Percentiles rank a stretch among this genome's conserved stretches.
phyloP scores from a whole-genome alignment of 1,140 invertebrate genomes.

The Micrasema longulum region DNA sequence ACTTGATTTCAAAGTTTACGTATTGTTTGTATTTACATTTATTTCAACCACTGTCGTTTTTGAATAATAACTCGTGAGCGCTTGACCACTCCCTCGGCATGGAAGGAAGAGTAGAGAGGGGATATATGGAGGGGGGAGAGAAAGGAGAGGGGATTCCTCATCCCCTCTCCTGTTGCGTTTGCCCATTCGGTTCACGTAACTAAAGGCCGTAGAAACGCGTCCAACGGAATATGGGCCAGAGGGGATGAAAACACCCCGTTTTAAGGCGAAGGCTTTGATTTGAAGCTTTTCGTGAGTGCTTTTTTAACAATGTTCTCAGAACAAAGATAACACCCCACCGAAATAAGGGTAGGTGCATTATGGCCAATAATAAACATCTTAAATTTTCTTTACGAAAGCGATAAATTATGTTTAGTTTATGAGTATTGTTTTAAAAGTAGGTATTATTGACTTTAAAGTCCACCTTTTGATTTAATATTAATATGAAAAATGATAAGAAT shows the following conservation, averaged over 20 bases:
- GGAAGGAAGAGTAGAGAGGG: conserved; percentile 9
- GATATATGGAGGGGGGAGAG: conserved; percentile 4
- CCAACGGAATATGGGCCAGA: conserved; percentile 50
- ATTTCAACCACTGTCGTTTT: too few species aligned
- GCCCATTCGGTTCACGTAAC: conserved; percentile 51
- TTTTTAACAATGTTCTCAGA: conserved; percentile 53
- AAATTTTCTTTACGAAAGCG: conserved; percentile 2
- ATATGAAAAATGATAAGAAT: too few species aligned
- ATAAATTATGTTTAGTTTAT: conserved; percentile 40
- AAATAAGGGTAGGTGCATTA: neutral
- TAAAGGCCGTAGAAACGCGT: conserved; percentile 53
- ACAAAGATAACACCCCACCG: conserved; percentile 43
- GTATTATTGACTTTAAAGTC: too few species aligned
- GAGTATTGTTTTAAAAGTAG: too few species aligned
- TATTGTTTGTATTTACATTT: conserved; percentile 43
- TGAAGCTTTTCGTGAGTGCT: conserved; percentile 52
- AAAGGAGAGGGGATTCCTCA: neutral
- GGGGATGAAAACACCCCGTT: conserved; percentile 41
- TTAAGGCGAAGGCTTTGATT: conserved; percentile 53
- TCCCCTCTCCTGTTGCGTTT: conserved; percentile 50
- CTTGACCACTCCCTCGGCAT: conserved; percentile 42
- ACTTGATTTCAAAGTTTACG: neutral
- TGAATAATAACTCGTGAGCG: conserved; percentile 53
- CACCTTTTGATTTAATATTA: too few species aligned
- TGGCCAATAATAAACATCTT: too few species aligned